phyloP scores from a whole-genome alignment of 1,140 invertebrate species.

The Magallana angulata region DNA sequence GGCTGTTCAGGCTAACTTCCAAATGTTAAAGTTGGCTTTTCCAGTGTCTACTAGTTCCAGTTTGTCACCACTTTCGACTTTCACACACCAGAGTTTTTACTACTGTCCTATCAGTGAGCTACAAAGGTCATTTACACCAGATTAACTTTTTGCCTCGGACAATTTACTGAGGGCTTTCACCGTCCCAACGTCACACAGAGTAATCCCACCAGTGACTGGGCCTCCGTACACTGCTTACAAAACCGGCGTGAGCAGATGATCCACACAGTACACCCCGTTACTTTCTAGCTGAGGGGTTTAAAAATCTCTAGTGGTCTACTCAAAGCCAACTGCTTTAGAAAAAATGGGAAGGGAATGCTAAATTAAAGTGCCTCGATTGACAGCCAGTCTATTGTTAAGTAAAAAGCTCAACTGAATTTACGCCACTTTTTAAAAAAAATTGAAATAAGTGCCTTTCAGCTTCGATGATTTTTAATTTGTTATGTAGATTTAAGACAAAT shows the following conservation, averaged over 20 bases:
- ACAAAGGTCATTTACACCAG: slow-evolving; percentile 7
- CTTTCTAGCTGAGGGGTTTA: slow-evolving; percentile 12
- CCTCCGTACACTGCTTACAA: not conserved
- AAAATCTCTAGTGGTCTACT: slow-evolving; percentile 26
- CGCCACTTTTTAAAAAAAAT: not conserved
- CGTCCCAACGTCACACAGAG: not conserved
- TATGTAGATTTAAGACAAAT: slow-evolving; percentile 29
- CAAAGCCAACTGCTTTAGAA: slow-evolving; percentile 1
- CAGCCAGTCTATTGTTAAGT: not conserved
- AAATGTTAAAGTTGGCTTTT: no score
- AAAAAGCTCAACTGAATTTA: slow-evolving; percentile 30
- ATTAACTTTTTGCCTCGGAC: not conserved
- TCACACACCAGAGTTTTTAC: not conserved
- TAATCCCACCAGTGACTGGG: not conserved
- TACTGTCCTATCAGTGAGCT: not conserved
- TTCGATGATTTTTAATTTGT: slow-evolving; percentile 31
- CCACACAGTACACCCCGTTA: not conserved
- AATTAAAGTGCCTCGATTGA: slow-evolving; percentile 31
- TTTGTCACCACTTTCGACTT: no score
- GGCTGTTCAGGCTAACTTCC: no score
- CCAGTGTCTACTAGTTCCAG: no score
- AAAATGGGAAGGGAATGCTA: slow-evolving; percentile 17
- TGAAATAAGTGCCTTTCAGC: slow-evolving; percentile 5
- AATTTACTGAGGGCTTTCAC: not conserved
- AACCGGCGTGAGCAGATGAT: not conserved